A percentile compares a stretch with the other conserved stretches of the same genome.
phyloP scores from a whole-genome alignment of 2,888 invertebrate genomes.

The Scaptomyza caliginosa region DNA sequence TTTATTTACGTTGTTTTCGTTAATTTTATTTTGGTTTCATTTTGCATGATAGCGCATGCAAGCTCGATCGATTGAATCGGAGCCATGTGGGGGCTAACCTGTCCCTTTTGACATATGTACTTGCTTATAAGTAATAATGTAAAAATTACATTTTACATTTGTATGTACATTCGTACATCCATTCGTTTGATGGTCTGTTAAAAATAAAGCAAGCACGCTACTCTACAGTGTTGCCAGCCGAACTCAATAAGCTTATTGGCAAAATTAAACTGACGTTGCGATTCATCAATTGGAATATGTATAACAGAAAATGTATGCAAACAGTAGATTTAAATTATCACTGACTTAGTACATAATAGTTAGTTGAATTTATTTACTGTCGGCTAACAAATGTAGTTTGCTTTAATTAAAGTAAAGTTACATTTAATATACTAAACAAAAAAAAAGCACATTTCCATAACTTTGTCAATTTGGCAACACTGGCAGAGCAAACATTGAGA shows the following conservation, averaged over 20 bases:
- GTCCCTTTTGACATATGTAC: constrained; percentile 8
- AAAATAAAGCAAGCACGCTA: constrained; percentile 38
- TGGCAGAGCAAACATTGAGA: constrained; percentile 10
- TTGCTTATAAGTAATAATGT: constrained; percentile 4
- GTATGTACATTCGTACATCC: constrained; percentile 3
- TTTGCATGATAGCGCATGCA: constrained; percentile 73
- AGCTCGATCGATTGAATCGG: constrained; percentile 70
- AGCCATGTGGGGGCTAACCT: constrained; percentile 53
- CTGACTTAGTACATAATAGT: background rate
- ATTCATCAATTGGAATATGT: constrained; percentile 1
- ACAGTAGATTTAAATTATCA: background rate
- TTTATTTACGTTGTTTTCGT: constrained; percentile 68
- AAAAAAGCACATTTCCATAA: constrained; percentile 27
- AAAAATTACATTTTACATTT: constrained; percentile 1
- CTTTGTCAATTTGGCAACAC: constrained; percentile 42
- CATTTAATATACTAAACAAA: background rate
- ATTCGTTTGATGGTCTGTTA: constrained; percentile 26
- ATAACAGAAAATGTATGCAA: no score
- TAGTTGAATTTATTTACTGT: background rate
- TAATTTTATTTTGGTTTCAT: constrained; percentile 74
- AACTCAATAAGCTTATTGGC: constrained; percentile 30
- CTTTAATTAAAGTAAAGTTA: background rate
- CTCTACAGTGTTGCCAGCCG: constrained; percentile 46
- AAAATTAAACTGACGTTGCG: constrained; percentile 15
- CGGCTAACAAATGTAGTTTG: background rate